A percentile compares a stretch with the other conserved stretches of the same genome.
Conservation (phyloP, 2,113 vertebrate species). For the Rhinopomastus cyanomelas region DNA sequence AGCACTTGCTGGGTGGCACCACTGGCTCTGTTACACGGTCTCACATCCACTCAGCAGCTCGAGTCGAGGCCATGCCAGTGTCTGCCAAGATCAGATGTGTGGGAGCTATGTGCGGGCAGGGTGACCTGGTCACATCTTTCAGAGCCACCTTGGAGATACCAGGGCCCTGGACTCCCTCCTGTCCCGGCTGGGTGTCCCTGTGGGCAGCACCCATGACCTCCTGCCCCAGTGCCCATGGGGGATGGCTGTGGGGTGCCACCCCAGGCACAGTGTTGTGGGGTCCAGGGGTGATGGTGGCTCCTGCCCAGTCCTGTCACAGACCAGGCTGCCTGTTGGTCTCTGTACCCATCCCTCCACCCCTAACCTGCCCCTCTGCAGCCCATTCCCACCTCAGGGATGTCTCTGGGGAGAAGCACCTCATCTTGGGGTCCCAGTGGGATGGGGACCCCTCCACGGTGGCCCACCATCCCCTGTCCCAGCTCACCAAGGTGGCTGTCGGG, state of each 20-base stretch:
- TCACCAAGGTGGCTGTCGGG: neutral
- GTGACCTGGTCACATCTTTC: accelerated
- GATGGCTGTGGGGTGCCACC: neutral
- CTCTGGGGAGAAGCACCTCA: accelerated
- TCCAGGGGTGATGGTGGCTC: neutral
- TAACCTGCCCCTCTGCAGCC: neutral
- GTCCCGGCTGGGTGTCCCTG: neutral
- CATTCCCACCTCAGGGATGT: accelerated
- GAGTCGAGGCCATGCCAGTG: accelerated
- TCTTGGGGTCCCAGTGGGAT: neutral
- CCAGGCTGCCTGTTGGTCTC: neutral
- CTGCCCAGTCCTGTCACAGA: neutral
- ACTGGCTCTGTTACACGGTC: accelerated
- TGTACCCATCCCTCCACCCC: neutral
- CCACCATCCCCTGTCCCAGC: neutral
- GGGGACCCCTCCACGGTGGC: neutral
- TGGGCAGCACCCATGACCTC: neutral
- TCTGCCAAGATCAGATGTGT: neutral
- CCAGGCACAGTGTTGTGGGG: accelerated
- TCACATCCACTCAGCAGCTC: neutral
- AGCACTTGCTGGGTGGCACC: neutral
- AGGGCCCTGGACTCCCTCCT: neutral
- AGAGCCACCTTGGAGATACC: neutral
- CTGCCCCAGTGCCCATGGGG: accelerated
- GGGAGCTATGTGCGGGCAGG: accelerated